Evolutionary conservation across 2,797 vertebrate genomes (phyloP).

Genomic region (Lateolabrax maculatus): DNA sequence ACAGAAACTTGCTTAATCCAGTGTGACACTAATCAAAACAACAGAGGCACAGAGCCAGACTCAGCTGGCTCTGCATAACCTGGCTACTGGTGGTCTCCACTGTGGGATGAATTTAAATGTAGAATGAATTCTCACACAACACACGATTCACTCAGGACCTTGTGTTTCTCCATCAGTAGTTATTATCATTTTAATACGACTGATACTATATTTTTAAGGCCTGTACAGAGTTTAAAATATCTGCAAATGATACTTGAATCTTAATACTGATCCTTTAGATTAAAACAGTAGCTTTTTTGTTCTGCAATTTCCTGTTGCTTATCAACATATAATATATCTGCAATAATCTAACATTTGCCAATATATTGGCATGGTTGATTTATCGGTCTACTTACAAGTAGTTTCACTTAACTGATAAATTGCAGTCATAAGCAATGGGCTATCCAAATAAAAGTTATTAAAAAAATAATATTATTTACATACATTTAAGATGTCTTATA

Average conservation of each 20-base stretch:
- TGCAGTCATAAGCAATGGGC: neutral
- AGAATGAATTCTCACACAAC: neutral
- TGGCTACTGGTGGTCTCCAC: neutral
- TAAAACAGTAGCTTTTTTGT: neutral
- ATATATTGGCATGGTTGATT: neutral
- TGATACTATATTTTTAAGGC: neutral
- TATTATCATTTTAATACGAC: neutral
- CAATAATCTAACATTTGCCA: neutral
- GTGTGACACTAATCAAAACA: constrained; percentile 52
- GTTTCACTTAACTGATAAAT: neutral
- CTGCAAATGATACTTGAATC: neutral
- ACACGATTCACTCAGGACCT: neutral
- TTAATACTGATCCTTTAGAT: neutral
- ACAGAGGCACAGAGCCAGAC: constrained; percentile 30
- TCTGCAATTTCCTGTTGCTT: neutral
- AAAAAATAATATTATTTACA: neutral
- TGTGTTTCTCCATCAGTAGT: neutral
- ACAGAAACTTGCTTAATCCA: constrained; percentile 30
- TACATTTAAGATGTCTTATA: neutral
- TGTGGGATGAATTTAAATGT: constrained; percentile 33
- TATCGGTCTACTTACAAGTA: too few relatives aligned
- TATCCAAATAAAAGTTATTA: neutral
- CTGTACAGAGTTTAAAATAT: neutral
- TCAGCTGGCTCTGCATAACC: constrained; percentile 22
- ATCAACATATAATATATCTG: neutral